These are phyloP conservation scores for Sebastes trivittatus DNA, from an alignment of 2,797 vertebrate genomes.

Conservation along the genomic window DNA sequence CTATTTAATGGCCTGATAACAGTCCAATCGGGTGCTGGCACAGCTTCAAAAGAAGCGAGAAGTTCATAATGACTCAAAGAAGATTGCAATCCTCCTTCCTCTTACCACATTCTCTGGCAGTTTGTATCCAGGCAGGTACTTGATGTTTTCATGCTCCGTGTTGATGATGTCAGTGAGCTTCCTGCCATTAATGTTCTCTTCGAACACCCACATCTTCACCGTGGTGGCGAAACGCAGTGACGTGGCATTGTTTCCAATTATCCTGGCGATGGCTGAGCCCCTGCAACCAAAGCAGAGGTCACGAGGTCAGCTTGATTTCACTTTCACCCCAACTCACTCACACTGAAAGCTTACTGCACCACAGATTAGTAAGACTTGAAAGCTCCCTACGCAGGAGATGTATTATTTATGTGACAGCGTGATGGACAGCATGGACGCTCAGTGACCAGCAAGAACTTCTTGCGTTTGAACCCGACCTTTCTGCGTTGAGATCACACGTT, in stretches of 20 bases:
- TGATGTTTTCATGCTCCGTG: conserved; percentile 92
- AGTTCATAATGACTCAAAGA: too few relatives aligned
- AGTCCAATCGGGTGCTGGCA: too few relatives aligned
- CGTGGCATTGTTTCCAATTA: conserved; percentile 88
- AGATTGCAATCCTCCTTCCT: background rate
- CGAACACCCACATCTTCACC: conserved; percentile 95
- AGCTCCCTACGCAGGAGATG: background rate
- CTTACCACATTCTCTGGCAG: conserved; percentile 93
- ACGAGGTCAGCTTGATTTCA: background rate
- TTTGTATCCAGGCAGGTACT: conserved; percentile 93
- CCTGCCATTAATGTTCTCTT: conserved; percentile 88
- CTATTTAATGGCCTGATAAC: background rate
- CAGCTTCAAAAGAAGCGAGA: background rate
- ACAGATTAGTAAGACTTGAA: background rate
- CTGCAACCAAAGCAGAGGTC: conserved; percentile 68
- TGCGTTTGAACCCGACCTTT: background rate
- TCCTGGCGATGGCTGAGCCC: conserved; percentile 93
- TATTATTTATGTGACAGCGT: background rate
- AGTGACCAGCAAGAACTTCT: too few relatives aligned
- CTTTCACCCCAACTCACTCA: background rate
- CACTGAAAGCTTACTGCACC: background rate
- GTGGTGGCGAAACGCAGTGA: conserved; percentile 85
- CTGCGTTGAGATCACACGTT: background rate
- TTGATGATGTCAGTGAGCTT: conserved; percentile 95
- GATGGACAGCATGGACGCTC: background rate